Base-by-base conservation (phyloP, 2,113 vertebrate species). In the Tychaedon coryphoeus region DNA sequence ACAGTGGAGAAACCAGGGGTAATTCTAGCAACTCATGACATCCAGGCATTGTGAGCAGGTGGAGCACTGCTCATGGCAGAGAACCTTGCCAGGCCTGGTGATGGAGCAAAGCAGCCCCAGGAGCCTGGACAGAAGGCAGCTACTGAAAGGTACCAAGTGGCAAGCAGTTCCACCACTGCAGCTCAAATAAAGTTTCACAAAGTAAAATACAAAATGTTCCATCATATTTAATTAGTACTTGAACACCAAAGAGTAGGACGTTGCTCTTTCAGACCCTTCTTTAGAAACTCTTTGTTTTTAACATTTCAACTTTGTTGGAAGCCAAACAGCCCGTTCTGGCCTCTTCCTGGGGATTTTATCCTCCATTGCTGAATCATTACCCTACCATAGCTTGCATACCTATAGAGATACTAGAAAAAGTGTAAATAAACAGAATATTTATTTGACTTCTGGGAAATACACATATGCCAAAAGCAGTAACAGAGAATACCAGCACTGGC, bases 41-140 rank as follows among this genome's bases (percentile, higher is more conserved):
- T 19, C 31, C 64, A 73, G 36, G 33, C 33, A 47, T 0, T 15
- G 8, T 34, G 28, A 57, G 14, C 10, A 36, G 70, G 34, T 18
- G 19, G 28, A 66, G 24, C 25, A 54, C 61, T 31, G 40, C 0
- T 3, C 1, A 1, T 1, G 8, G 45, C 67, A 84, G 19, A 50
- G 87, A 78, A 33, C 11, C 11, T 54, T 61, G 45, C 22, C 54
- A 86, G 79, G 50, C 2, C 54, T 64, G 10, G 19, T 57, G 54
- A 61, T 34, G 26, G 11, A 78, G 56, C 18, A 58, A 74, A 90
- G 65, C 42, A 85, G 17, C 34, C 28, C 4, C 3, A 0, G 1
- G 25, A 85, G 42, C 18, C 42, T 11, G 31, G 78, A 67, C 8
- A 78, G 69, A 74, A 94, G 22, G 12, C 47, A 74, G 54, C 28